Evolutionary conservation across 2,888 invertebrate species (phyloP).

Genomic region (Dasypogon diadema): DNA sequence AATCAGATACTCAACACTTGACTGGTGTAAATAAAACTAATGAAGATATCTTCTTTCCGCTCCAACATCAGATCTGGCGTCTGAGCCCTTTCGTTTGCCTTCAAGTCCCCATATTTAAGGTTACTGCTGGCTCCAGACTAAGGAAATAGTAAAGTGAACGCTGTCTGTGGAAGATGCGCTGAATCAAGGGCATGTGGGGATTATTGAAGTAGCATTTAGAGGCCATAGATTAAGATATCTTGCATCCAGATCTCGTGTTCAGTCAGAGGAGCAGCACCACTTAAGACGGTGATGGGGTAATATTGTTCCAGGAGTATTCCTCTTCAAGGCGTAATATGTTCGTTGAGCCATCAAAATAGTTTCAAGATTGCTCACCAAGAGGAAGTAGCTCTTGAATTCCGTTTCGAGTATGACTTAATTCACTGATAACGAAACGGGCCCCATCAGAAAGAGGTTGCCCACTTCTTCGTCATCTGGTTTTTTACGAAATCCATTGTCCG

Average conservation of each 20-base stretch:
- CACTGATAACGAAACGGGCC: neutral
- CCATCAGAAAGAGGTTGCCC: neutral
- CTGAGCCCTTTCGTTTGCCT: neutral
- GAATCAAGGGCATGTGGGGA: neutral
- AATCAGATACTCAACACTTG: conserved; percentile 56
- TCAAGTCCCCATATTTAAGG: neutral
- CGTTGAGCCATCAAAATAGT: neutral
- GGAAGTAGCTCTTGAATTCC: neutral
- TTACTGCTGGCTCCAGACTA: neutral
- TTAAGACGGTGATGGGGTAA: conserved; percentile 18
- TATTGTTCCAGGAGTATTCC: neutral
- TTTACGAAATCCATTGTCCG: neutral
- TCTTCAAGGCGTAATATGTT: conserved; percentile 13
- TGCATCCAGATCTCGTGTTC: conserved; percentile 2
- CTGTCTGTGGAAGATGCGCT: neutral
- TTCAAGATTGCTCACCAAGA: neutral
- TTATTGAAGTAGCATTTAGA: conserved; percentile 14
- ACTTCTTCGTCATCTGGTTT: neutral
- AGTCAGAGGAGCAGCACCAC: neutral
- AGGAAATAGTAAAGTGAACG: conserved; percentile 1
- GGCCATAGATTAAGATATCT: conserved; percentile 12
- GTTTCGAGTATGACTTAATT: neutral
- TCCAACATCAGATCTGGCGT: conserved; percentile 1
- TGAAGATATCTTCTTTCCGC: conserved; percentile 42
- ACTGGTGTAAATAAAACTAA: conserved; percentile 55